phyloP scores from a whole-genome alignment of 1,140 invertebrate species.

The Musca domestica region DNA sequence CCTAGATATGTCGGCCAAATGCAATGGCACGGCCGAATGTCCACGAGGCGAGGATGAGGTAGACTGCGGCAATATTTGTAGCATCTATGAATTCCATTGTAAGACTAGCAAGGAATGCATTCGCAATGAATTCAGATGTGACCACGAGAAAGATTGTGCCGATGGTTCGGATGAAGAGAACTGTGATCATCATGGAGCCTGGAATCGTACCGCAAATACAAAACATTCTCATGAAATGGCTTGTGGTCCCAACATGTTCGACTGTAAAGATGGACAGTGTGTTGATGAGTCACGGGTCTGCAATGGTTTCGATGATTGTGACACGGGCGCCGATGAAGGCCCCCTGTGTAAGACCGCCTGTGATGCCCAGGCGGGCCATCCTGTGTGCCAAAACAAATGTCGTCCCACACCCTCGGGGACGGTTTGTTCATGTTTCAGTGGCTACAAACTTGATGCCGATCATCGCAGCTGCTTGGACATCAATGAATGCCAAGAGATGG shows the following conservation, averaged over 20 bases:
- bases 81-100: slow-evolving; percentile 60
- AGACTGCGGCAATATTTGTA: slow-evolving; percentile 56
- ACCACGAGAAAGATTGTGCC: slow-evolving; percentile 64
- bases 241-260: slow-evolving; percentile 41
- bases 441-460: slow-evolving; percentile 64
- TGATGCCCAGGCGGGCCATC: background rate
- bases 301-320: slow-evolving; percentile 65
- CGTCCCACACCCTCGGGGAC: slow-evolving; percentile 50
- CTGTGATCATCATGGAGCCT: slow-evolving; percentile 55
- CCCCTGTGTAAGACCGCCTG: slow-evolving; percentile 40
- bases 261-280: slow-evolving; percentile 58
- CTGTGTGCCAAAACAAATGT: slow-evolving; percentile 57
- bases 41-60: slow-evolving; percentile 66
- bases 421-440: slow-evolving; percentile 72
- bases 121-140: slow-evolving; percentile 65
- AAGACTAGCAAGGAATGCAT: slow-evolving; percentile 56
- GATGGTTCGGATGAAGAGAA: slow-evolving; percentile 64
- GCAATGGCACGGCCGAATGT: slow-evolving; percentile 71
- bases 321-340: slow-evolving; percentile 44
- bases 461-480: slow-evolving; percentile 61
- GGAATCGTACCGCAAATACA: slow-evolving; percentile 6
- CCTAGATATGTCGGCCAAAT: slow-evolving; percentile 54
- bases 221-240: slow-evolving; percentile 18
- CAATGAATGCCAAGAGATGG: slow-evolving; percentile 67
- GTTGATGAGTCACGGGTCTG: slow-evolving; percentile 59